Evolutionary conservation across 2,797 vertebrate species (phyloP).

Genomic region (Hephaestus fuliginosus): DNA sequence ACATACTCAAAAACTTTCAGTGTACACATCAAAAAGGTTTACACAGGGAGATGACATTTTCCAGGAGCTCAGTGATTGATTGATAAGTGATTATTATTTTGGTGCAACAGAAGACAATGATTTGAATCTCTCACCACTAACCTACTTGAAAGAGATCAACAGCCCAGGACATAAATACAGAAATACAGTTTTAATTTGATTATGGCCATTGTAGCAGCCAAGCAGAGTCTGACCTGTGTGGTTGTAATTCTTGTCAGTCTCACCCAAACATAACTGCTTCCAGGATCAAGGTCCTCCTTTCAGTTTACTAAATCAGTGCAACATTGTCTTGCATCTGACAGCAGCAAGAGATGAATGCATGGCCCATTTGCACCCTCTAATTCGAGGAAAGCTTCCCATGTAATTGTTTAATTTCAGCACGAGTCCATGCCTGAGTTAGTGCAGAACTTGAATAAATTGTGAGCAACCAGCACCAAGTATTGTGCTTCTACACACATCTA

Average conservation of each 20-base stretch:
- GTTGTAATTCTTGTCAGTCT: conserved; percentile 13
- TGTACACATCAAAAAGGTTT: not conserved
- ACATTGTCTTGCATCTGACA: not conserved
- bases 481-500: not conserved
- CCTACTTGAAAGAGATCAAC: conserved; percentile 9
- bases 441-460: not conserved
- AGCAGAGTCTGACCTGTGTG: conserved; percentile 10
- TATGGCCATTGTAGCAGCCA: not conserved
- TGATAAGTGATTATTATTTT: not conserved
- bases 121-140: conserved; percentile 16
- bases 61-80: not conserved
- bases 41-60: not conserved
- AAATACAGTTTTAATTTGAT: conserved; percentile 6
- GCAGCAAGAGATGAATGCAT: not conserved
- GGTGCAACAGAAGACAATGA: conserved; percentile 1
- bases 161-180: not conserved
- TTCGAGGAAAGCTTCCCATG: conserved; percentile 4
- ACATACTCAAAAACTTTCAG: too few relatives aligned
- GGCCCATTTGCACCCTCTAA: conserved; percentile 3
- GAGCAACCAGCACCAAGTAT: not conserved
- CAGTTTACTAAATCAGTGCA: conserved; percentile 16
- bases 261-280: conserved; percentile 9
- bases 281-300: conserved; percentile 7
- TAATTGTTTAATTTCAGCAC: not conserved
- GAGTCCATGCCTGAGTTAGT: conserved; percentile 1